Evolutionary conservation across 2,888 invertebrate genomes (phyloP).

Genomic region (Aphrophora alni): DNA sequence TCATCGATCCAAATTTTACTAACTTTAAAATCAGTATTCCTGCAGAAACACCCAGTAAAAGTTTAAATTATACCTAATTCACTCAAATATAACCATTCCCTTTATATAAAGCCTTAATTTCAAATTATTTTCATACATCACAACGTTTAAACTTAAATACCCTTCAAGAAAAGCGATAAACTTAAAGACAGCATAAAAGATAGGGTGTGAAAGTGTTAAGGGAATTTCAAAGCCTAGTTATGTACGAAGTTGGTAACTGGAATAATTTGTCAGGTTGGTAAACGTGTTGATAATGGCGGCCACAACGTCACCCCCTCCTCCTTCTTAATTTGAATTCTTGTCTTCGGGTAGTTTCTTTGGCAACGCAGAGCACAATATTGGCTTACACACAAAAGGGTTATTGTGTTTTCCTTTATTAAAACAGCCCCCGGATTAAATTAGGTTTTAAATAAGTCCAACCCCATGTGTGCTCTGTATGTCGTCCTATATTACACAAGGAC

Average conservation of each 20-base stretch:
- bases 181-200: background rate
- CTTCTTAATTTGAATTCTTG: constrained; percentile 44
- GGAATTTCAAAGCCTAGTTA: constrained; percentile 5
- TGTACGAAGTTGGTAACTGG: constrained; percentile 1
- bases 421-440: background rate
- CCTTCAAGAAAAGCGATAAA: background rate
- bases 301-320: background rate
- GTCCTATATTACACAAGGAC: background rate
- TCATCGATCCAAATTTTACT: too few species aligned
- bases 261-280: constrained; percentile 9
- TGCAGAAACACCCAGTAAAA: too few species aligned
- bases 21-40: too few species aligned
- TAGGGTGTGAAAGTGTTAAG: background rate
- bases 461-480: constrained; percentile 1
- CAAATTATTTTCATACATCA: background rate
- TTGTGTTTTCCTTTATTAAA: background rate
- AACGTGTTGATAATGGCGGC: constrained; percentile 9
- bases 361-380: constrained; percentile 15
- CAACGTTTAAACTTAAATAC: background rate
- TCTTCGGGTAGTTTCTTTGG: constrained; percentile 42
- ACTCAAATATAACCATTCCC: too few species aligned
- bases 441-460: background rate
- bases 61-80: too few species aligned
- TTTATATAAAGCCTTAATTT: too few species aligned
- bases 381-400: constrained; percentile 4